These are phyloP conservation scores for Tor tambroides DNA, from an alignment of 2,113 vertebrate species.

Conservation along the genomic window DNA sequence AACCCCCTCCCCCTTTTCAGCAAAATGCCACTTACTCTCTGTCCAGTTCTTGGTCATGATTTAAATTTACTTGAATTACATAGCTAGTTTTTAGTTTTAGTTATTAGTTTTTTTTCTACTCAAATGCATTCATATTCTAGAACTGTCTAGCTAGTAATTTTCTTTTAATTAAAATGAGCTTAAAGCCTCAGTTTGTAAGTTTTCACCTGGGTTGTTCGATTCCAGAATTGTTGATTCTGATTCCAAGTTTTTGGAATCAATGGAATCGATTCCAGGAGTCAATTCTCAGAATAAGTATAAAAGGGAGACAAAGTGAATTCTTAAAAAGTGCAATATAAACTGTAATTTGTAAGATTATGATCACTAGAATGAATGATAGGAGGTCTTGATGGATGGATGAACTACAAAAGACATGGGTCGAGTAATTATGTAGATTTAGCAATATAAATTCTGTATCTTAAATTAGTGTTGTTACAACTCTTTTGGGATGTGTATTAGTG, in stretches of 20 bases:
- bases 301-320: not conserved
- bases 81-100: too few relatives aligned
- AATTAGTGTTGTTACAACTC: not conserved
- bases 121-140: not conserved
- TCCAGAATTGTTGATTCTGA: not conserved
- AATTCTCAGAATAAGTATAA: not conserved
- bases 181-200: conserved; percentile 27
- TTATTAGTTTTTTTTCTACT: conserved; percentile 22
- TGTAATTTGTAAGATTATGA: not conserved
- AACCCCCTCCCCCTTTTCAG: too few relatives aligned
- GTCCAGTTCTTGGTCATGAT: conserved; percentile 2
- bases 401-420: not conserved
- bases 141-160: not conserved
- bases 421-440: not conserved
- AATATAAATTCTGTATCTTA: conserved; percentile 1
- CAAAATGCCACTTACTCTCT: not conserved
- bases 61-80: conserved; percentile 30
- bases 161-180: not conserved
- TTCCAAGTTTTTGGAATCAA: not conserved
- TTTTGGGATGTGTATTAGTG: not conserved
- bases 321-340: conserved; percentile 30
- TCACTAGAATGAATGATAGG: not conserved
- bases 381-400: not conserved
- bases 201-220: conserved; percentile 11
- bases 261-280: not conserved